A percentile compares a stretch with the other conserved stretches of the same genome.
Conservation (phyloP, 1,140 invertebrate genomes). For the Rhagoletis pomonella region DNA sequence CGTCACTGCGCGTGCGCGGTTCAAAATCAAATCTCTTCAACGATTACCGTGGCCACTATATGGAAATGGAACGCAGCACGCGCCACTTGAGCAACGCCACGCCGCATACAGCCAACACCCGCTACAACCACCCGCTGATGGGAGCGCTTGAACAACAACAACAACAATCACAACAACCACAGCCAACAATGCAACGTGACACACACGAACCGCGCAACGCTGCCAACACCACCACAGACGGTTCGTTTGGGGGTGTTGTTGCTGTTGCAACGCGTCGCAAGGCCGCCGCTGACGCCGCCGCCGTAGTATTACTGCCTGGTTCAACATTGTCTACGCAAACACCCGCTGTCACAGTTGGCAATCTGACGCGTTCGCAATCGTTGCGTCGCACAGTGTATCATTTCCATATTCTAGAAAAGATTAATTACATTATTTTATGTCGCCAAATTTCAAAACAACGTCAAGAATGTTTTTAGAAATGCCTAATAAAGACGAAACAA, state of each 20-base stretch:
- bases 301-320: slow-evolving; percentile 1
- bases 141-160: slow-evolving; percentile 21
- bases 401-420: no score
- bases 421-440: no score
- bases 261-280: slow-evolving; percentile 9
- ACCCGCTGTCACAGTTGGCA: slow-evolving; percentile 49
- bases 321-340: slow-evolving; percentile 49
- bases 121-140: neutral
- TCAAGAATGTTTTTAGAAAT: no score
- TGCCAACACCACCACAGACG: neutral
- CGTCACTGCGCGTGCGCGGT: slow-evolving; percentile 68
- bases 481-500: no score
- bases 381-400: no score
- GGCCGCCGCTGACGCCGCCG: neutral
- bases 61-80: slow-evolving; percentile 47
- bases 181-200: slow-evolving; percentile 36
- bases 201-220: neutral
- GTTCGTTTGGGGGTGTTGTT: slow-evolving; percentile 36
- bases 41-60: neutral
- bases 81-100: slow-evolving; percentile 36
- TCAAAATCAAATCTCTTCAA: slow-evolving; percentile 59
- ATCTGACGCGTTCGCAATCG: slow-evolving; percentile 54
- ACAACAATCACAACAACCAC: neutral
- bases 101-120: neutral
- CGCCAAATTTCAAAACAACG: no score